phyloP scores from a whole-genome alignment of 2,797 vertebrate species.

The Artibeus lituratus region DNA sequence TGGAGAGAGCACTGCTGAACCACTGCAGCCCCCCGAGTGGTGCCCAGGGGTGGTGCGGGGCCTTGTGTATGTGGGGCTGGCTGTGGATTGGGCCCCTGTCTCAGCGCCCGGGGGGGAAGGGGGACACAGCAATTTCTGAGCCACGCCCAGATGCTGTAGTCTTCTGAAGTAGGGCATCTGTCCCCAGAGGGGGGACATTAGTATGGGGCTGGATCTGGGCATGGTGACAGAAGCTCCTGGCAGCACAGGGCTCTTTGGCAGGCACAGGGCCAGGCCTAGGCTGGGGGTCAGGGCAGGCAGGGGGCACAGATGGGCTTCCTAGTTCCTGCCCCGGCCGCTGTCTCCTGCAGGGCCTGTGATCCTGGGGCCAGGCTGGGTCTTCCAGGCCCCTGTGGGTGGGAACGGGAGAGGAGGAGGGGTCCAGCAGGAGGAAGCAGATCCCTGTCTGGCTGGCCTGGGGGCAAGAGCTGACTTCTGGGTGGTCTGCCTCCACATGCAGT shows the following conservation, averaged over 20 bases:
- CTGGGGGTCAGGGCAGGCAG: not conserved
- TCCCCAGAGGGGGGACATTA: not conserved
- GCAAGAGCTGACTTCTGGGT: accelerated
- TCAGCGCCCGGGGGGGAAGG: not conserved
- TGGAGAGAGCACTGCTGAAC: not conserved
- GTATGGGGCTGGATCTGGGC: not conserved
- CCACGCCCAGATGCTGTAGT: not conserved
- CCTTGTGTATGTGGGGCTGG: not conserved
- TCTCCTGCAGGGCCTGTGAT: not conserved
- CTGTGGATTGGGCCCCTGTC: not conserved
- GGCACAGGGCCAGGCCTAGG: not conserved
- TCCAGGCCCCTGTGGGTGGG: not conserved
- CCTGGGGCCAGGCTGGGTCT: not conserved
- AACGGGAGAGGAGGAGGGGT: not conserved
- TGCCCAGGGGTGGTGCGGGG: not conserved
- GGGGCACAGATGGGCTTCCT: not conserved
- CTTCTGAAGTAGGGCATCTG: not conserved
- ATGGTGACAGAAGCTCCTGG: not conserved
- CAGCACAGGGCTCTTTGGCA: not conserved
- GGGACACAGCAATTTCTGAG: not conserved
- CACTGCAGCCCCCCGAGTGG: not conserved
- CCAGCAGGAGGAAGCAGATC: not conserved
- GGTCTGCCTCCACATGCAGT: accelerated
- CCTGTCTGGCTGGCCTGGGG: not conserved
- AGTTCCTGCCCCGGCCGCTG: too few species aligned